A percentile compares a stretch with the other conserved stretches of the same genome.
Evolutionary conservation across 2,113 vertebrate genomes (phyloP).

Genomic region (Callipepla californica): DNA sequence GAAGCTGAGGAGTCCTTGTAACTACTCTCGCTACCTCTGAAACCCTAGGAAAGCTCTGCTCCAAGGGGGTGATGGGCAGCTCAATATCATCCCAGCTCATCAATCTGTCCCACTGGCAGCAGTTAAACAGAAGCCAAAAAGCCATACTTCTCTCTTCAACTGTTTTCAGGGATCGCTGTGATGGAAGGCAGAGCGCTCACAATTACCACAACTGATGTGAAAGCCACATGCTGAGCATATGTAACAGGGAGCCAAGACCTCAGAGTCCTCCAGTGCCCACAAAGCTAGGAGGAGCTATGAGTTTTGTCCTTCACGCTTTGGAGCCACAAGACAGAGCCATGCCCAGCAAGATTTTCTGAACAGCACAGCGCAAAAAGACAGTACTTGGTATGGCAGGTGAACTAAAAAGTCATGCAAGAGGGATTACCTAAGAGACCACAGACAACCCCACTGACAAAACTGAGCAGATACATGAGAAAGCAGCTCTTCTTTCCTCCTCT

Average conservation of each 20-base stretch:
- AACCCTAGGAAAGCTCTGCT: neutral
- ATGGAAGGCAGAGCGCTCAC: conserved; percentile 34
- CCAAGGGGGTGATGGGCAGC: neutral
- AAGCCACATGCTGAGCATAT: neutral
- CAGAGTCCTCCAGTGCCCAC: neutral
- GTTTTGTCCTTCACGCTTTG: neutral
- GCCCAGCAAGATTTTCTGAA: neutral
- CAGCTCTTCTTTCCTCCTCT: neutral
- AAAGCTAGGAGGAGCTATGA: neutral
- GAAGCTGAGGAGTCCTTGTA: neutral
- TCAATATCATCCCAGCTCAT: neutral
- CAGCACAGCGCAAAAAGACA: neutral
- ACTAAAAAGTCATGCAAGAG: neutral
- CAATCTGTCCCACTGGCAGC: neutral
- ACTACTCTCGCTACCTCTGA: neutral
- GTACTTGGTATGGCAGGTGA: neutral
- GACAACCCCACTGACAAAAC: neutral
- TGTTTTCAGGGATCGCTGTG: neutral
- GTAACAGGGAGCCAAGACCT: neutral
- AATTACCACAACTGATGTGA: neutral
- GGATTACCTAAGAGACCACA: neutral
- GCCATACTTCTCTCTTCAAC: neutral
- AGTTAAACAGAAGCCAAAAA: neutral
- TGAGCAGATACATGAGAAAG: conserved; percentile 4
- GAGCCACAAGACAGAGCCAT: conserved; percentile 17